Evolutionary conservation across 2,113 vertebrate species (phyloP), one percentile per base, ranked within the genome.

Genomic region (Ceyx melanurus): DNA sequence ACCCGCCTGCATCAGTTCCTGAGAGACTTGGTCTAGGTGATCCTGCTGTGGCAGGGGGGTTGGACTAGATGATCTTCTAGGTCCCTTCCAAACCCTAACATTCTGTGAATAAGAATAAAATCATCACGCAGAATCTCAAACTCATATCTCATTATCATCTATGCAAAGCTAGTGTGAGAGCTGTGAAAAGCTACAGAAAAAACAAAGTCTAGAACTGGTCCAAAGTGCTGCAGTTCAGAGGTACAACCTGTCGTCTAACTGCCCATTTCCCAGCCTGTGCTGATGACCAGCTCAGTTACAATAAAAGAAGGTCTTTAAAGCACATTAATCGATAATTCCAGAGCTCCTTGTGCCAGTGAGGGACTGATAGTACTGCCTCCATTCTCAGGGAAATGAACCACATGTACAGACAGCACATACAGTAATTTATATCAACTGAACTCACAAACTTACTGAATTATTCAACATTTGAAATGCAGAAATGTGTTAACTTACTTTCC

Each of bases 341-440:
- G 82, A 29, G 58, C 33, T 50, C 79, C 64, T 58, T 72, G 53
- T 61, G 33, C 51, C 66, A 28, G 50, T 28, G 68, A 67, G 62
- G 58, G 74, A 90, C 61, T 84, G 91, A 86, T 67, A 35, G 31
- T 79, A 82, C 42, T 84, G 64, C 61, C 64, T 88, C 72, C 20
- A 2, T 79, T 86, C 78, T 82, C 58, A 76, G 74, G 53, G 77
- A 95, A 95, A 96, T 33, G 46, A 91, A 48, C 67, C 85, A 88
- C 64, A 83, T 2, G 7, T n/a, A 31, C 75, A 88, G 83, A 71
- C 9, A 81, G 74, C 62, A 91, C 43, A 70, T 43, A 54, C 73
- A 77, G 56, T 25, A 70, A 64, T 58, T 94, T 58, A 54, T 58
- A 71, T 57, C n/a, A 81, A 91, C 88, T 87, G 89, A 94, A 74